Percentiles rank a stretch among this genome's conserved stretches.
Conservation (phyloP, 1,140 invertebrate genomes). For the Acyrthosiphon pisum region DNA sequence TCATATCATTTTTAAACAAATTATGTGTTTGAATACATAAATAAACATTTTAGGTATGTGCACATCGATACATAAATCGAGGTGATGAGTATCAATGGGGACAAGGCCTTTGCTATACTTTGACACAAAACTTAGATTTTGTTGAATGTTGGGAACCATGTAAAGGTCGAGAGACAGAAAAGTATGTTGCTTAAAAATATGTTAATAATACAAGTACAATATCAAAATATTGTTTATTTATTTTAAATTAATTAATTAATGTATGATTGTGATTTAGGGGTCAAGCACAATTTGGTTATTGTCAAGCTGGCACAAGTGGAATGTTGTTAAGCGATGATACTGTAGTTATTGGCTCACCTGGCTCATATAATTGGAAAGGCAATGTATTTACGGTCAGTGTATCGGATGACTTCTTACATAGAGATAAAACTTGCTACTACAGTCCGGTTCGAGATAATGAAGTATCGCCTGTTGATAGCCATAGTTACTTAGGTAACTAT, state of each 20-base stretch:
- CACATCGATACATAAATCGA: constrained; percentile 82
- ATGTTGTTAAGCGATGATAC: constrained; percentile 80
- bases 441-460: constrained; percentile 72
- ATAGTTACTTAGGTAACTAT: constrained; percentile 84
- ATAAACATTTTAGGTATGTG: constrained; percentile 76
- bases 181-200: constrained; percentile 65
- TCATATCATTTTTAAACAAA: neutral
- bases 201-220: no score
- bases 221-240: neutral
- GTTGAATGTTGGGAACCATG: constrained; percentile 81
- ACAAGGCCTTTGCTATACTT: constrained; percentile 86
- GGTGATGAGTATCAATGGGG: constrained; percentile 79
- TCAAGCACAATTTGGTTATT: constrained; percentile 78
- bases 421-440: constrained; percentile 81
- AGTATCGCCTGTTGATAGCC: constrained; percentile 80
- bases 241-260: constrained; percentile 22
- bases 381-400: constrained; percentile 82
- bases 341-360: constrained; percentile 83
- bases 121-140: constrained; percentile 77
- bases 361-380: constrained; percentile 86
- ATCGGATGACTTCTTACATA: constrained; percentile 75
- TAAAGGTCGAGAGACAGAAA: constrained; percentile 74
- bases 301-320: constrained; percentile 91
- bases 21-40: neutral
- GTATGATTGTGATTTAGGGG: constrained; percentile 35